Evolutionary conservation across 2,113 vertebrate genomes (phyloP).

Genomic region (Thamnophis sirtalis): DNA sequence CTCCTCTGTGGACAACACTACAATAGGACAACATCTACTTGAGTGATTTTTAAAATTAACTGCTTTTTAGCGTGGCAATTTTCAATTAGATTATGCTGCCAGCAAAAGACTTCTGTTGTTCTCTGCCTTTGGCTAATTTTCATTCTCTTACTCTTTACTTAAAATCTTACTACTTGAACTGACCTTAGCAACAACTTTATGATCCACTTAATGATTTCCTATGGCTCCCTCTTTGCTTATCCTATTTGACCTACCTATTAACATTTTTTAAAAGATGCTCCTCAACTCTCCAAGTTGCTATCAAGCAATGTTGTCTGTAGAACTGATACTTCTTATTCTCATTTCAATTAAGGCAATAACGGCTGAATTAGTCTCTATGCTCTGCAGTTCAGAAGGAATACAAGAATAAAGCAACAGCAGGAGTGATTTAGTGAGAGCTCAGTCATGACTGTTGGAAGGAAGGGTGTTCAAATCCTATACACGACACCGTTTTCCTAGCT

Average conservation of each 20-base stretch:
- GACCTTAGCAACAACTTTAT: not conserved
- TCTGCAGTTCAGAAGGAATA: not conserved
- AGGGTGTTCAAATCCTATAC: not conserved
- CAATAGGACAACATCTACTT: not conserved
- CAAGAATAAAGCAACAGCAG: not conserved
- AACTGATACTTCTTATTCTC: not conserved
- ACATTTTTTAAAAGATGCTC: not conserved
- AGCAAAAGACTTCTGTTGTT: not conserved
- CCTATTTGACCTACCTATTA: not conserved
- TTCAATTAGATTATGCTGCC: not conserved
- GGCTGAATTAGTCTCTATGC: not conserved
- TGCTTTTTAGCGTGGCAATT: not conserved
- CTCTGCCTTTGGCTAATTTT: not conserved
- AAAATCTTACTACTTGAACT: not conserved
- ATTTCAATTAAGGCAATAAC: not conserved
- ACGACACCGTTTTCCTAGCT: not conserved
- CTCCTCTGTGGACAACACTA: not conserved
- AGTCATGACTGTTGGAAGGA: not conserved
- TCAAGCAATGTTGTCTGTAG: not conserved
- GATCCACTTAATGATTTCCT: not conserved
- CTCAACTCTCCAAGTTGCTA: not conserved
- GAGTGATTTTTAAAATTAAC: not conserved
- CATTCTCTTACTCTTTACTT: not conserved
- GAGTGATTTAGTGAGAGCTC: not conserved
- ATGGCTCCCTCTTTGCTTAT: not conserved